Evolutionary conservation across 2,888 invertebrate species (phyloP), one percentile per base, ranked within the genome.

Genomic region (Eristalis pertinax): DNA sequence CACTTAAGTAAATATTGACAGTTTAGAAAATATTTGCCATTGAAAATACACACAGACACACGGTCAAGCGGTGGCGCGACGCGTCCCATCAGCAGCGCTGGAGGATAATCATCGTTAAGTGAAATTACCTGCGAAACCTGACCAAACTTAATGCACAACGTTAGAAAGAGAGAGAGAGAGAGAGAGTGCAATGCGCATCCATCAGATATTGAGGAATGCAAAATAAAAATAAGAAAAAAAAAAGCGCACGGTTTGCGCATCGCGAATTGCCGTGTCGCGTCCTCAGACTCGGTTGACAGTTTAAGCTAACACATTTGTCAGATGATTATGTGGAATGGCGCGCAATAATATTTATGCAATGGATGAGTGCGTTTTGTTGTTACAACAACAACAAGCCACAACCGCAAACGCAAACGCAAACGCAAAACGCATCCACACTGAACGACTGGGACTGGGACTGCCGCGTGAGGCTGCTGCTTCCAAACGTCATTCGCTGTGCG

Each of bases 331-430:
- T 56, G 79, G 35, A 76, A 75, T 64, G 76, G 84, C 73, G 82
- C 75, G 60, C 76, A 84, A 84, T 84, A 87, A 87, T 87, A 84
- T 87, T 84, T 87, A 77, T 87, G 84, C 84, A 87, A 87, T 73
- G 84, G 84, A 87, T 87, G 87, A 87, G 87, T 87, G 87, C 87
- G 79, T 87, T 84, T 83, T 80, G 87, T 84, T 87, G 84, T 87
- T 65, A 79, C 79, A 84, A 64, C 78, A 87, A 83, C 75, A 87
- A 83, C 75, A 83, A 75, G 56, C 56, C 19, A 60, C 32, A 32
- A 32, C 32, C 8, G 32, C 32, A 32, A 32, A 5, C 32, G 26
- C 26, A 32, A 32, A 5, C 32, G 32, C 32, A 32, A 32, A 5
- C 32, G 26, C 26, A 32, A 32, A 5, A n/a, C 32, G 32, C 32